These are phyloP conservation scores for Pemphigus obesinymphae DNA, from an alignment of 1,140 invertebrate genomes.

Conservation along the genomic window DNA sequence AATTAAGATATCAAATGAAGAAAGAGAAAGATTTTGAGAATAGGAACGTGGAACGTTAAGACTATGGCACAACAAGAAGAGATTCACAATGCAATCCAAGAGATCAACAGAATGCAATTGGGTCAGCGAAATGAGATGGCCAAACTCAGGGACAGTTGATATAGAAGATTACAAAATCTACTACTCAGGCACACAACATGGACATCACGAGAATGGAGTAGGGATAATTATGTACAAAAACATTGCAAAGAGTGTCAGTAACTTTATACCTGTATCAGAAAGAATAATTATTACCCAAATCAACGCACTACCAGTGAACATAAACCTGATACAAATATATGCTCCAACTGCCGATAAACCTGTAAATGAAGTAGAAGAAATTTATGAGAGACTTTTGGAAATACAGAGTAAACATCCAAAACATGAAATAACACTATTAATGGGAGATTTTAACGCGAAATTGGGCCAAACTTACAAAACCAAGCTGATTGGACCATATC, in stretches of 20 bases:
- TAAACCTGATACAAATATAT: conserved; percentile 49
- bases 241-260: neutral
- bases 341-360: conserved; percentile 44
- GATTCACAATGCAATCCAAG: too few species aligned
- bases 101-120: too few species aligned
- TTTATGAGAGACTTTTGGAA: conserved; percentile 43
- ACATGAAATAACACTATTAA: conserved; percentile 44
- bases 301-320: neutral
- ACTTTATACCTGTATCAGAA: neutral
- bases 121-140: too few species aligned
- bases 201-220: too few species aligned
- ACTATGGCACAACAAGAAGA: neutral
- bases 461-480: conserved; percentile 42
- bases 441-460: conserved; percentile 48
- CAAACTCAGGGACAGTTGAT: too few species aligned
- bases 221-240: too few species aligned
- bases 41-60: neutral
- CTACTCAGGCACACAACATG: too few species aligned
- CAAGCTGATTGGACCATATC: conserved; percentile 43
- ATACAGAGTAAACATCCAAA: conserved; percentile 27
- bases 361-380: conserved; percentile 44
- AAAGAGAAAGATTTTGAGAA: neutral
- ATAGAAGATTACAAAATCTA: too few species aligned
- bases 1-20: too few species aligned
- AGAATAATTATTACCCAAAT: neutral